Base-by-base conservation (phyloP, 2,888 invertebrate species). In the Drosophila differens region DNA sequence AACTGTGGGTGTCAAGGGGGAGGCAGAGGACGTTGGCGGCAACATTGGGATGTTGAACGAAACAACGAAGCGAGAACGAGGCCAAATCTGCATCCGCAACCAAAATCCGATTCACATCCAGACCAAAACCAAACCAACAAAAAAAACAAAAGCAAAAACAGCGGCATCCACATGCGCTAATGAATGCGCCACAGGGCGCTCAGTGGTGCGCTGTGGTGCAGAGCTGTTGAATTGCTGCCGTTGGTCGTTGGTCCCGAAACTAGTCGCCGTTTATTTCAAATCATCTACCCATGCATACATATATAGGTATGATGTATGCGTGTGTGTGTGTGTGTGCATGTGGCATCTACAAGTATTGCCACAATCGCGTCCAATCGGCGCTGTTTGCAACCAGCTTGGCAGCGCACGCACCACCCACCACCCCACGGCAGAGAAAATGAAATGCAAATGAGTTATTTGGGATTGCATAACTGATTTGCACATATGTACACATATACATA, bases 361-460 rank as follows among this genome's bases (percentile, higher is more conserved):
- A 82, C 73, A 87, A 89, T 79, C 68, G 77, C 85, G 79, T 88
- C 86, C 90, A 86, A 90, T 90, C 79, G 90, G 74, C 69, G 85
- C 76, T 74, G 44, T 61, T 70, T 65, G 52, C 73, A 76, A 63
- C 68, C 74, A 67, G 35, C 53, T 22, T 51, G 51, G 6, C 37
- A 25, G 39, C 28, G 55, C 41, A 69, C 73, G 69, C 51, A 55
- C 70, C 63, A 39, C 51, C n/a, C 70, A 60, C 66, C 44, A 54
- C 39, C 1, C 39, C 22, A 28, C 53, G 9, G 39, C 61, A 67
- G 47, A 25, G 47, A 54, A 54, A 41, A 16, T 14, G 12, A 41
- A 52, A 39, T 60, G 52, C 51, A 64, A 77, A 63, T 63, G 51
- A 72, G 30, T 57, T 63, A 55, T 78, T 60, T 64, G 53, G 30